Base-by-base conservation (phyloP, 2,113 vertebrate species). In the Vanacampus margaritifer region DNA sequence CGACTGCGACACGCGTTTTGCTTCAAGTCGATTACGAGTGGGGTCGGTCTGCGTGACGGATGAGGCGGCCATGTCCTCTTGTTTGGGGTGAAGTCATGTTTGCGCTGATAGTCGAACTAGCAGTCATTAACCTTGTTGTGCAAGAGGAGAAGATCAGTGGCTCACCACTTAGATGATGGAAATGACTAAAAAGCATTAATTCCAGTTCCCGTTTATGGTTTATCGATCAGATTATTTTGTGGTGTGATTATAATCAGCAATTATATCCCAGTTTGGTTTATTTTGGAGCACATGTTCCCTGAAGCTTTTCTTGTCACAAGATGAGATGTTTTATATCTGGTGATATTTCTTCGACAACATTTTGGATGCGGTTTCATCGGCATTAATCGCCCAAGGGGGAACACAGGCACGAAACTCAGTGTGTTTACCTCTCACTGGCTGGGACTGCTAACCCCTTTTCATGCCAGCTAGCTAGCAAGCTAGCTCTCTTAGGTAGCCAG, bases 1-100 rank as follows among this genome's bases (percentile, higher is more conserved):
- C 6, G 39, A 3, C 6, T 9, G 39, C 39, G 39, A 39, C 39
- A 11, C 39, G 7, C 39, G 6, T 1, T 39, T 11, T 39, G 39
- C 39, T 39, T 12, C 7, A 12, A 41, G 39, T 10, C 39, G 39
- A 41, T 41, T 12, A 41, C 10, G 39, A 41, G 39, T 12, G 13
- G 54, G 39, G 64, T 4, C 54, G 32, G 28, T 62, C 24, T 3
- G 39, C 50, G 17, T 50, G 77, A 75, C 17, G 4, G 62, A 62
- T 26, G 62, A 69, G 57, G 8, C 8, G 28, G 41, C 26, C 19
- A 0, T 24, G 21, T 73, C 73, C 28, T 57, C 36, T 39, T 39
- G 45, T 36, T 21, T 3, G 28, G 57, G 35, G 61, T 46, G 24
- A 46, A 23, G 61, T n/a, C n/a, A 2, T 21, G 26, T 64, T 28